Conservation (phyloP, 2,888 invertebrate genomes). For the Caenorhabditis auriculariae region DNA sequence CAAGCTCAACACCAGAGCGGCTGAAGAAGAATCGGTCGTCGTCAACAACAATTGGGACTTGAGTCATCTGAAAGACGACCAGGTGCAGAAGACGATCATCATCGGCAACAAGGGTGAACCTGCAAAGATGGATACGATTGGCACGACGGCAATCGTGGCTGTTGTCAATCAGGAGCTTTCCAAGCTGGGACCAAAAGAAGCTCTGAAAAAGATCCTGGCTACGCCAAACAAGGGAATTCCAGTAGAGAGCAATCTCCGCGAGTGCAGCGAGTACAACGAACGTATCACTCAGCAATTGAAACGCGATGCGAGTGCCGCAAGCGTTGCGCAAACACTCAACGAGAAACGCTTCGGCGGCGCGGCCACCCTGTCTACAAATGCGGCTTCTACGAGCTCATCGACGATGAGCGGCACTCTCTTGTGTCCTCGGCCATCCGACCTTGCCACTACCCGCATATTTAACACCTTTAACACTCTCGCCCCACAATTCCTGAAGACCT, state of each 20-base stretch:
- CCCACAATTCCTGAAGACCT: slow-evolving; percentile 15
- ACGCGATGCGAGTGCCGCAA: slow-evolving; percentile 14
- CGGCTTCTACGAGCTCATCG: slow-evolving; percentile 17
- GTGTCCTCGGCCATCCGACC: slow-evolving; percentile 31
- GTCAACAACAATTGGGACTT: slow-evolving; percentile 22
- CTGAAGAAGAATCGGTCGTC: slow-evolving; percentile 21
- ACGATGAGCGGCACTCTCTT: slow-evolving; percentile 18
- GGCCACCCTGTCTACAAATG: slow-evolving; percentile 27
- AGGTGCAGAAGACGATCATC: slow-evolving; percentile 30
- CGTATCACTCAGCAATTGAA: slow-evolving; percentile 28
- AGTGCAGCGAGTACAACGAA: slow-evolving; percentile 20
- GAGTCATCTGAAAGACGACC: slow-evolving; percentile 24
- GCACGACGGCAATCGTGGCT: slow-evolving; percentile 32
- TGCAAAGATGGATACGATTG: slow-evolving; percentile 30
- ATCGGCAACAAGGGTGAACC: slow-evolving; percentile 33
- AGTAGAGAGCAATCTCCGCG: slow-evolving; percentile 22
- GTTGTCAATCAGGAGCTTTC: slow-evolving; percentile 29
- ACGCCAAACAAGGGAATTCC: slow-evolving; percentile 34
- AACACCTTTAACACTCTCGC: slow-evolving; percentile 25
- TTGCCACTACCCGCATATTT: slow-evolving; percentile 14
- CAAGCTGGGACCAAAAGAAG: slow-evolving; percentile 24
- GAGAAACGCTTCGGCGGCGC: slow-evolving; percentile 26
- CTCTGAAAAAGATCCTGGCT: slow-evolving; percentile 19
- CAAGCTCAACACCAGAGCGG: slow-evolving; percentile 35
- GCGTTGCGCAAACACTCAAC: slow-evolving; percentile 9